Percentiles rank a stretch among this genome's conserved stretches.
These are phyloP conservation scores for Nibea albiflora DNA, from an alignment of 2,113 vertebrate genomes.

Conservation along the genomic window DNA sequence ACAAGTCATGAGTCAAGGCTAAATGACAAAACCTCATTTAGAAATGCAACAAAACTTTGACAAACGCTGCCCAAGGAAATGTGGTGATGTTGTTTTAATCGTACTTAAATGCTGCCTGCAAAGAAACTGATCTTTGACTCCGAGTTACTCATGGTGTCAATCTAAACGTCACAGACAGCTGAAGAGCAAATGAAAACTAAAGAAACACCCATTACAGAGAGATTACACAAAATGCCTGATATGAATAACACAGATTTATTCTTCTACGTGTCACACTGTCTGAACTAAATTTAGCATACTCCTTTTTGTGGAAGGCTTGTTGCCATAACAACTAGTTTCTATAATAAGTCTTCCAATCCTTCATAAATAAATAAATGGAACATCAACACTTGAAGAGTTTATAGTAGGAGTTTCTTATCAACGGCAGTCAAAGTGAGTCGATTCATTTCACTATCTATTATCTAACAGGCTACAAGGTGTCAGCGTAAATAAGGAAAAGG, in stretches of 20 bases:
- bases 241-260: background rate
- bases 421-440: background rate
- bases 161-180: background rate
- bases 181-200: background rate
- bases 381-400: background rate
- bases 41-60: background rate
- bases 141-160: background rate
- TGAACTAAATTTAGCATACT: too few species aligned
- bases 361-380: too few species aligned
- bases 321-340: background rate
- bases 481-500: conserved; percentile 18
- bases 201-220: background rate
- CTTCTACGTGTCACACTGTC: background rate
- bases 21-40: background rate
- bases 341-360: too few species aligned
- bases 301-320: background rate
- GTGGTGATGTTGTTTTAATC: conserved; percentile 3
- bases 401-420: background rate
- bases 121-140: background rate
- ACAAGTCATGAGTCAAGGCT: background rate
- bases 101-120: background rate
- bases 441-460: background rate
- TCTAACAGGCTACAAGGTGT: conserved; percentile 30
- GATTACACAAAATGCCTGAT: background rate
- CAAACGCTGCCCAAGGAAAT: background rate